phyloP scores from a whole-genome alignment of 2,797 vertebrate species.

The Halcyon chelicuti region DNA sequence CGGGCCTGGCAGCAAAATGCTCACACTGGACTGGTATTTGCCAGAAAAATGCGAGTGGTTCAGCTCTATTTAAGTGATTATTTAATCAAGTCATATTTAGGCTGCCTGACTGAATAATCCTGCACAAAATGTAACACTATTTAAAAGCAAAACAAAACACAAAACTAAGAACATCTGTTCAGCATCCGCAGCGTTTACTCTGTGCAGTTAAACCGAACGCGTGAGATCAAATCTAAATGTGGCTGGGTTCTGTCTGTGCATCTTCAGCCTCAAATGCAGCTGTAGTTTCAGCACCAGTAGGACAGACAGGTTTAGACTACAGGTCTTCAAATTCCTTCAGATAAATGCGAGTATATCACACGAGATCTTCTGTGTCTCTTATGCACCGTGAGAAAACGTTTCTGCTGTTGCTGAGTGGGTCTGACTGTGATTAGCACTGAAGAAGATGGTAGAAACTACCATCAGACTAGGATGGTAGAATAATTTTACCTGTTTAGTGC shows the following conservation, averaged over 20 bases:
- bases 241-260: neutral
- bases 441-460: neutral
- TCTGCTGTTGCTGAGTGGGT: neutral
- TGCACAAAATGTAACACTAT: neutral
- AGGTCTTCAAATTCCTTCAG: neutral
- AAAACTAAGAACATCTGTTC: neutral
- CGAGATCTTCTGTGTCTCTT: neutral
- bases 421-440: neutral
- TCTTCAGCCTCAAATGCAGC: neutral
- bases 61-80: neutral
- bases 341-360: neutral
- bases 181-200: neutral
- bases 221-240: neutral
- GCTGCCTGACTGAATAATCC: neutral
- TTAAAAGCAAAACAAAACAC: neutral
- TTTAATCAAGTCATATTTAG: neutral
- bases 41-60: rapidly evolving
- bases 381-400: neutral
- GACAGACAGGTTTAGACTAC: neutral
- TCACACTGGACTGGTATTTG: neutral
- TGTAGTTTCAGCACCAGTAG: neutral
- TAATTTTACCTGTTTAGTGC: neutral
- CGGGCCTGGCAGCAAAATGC: neutral
- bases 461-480: neutral
- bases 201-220: neutral